Conservation (phyloP, 2,797 vertebrate species). For the Ispidina lecontei region DNA sequence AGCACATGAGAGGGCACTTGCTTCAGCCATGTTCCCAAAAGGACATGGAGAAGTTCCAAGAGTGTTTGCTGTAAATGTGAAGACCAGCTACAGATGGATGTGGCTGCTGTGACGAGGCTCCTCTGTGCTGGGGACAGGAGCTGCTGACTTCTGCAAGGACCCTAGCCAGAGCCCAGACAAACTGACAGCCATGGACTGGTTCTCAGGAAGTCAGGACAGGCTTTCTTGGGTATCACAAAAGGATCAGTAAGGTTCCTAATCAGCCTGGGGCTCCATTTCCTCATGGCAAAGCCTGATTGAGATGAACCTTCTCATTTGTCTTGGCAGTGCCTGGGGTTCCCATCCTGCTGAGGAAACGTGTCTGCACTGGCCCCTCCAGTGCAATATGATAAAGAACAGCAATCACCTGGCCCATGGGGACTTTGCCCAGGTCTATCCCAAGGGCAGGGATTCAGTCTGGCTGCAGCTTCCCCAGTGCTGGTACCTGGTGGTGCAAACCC, state of each 20-base stretch:
- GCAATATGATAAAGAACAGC: rapidly evolving
- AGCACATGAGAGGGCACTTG: neutral
- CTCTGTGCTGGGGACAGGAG: neutral
- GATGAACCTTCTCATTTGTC: neutral
- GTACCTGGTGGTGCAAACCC: neutral
- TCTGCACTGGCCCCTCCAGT: neutral
- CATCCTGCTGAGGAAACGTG: neutral
- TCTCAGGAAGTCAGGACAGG: neutral
- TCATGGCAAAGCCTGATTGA: neutral
- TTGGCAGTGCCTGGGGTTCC: neutral
- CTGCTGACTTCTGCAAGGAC: neutral
- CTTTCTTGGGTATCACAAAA: neutral
- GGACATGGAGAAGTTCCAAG: neutral
- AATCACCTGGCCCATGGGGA: too few relatives aligned
- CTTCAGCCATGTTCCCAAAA: neutral
- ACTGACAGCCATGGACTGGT: neutral
- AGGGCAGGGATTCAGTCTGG: neutral
- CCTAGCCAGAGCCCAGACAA: neutral
- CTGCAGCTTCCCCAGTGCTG: neutral
- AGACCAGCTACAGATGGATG: neutral
- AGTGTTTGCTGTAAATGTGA: neutral
- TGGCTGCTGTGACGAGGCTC: neutral
- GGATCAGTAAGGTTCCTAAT: neutral
- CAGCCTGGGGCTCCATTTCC: rapidly evolving
- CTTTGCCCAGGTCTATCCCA: neutral